Evolutionary conservation across 2,888 invertebrate genomes (phyloP).

Genomic region (Conomelus anceps): DNA sequence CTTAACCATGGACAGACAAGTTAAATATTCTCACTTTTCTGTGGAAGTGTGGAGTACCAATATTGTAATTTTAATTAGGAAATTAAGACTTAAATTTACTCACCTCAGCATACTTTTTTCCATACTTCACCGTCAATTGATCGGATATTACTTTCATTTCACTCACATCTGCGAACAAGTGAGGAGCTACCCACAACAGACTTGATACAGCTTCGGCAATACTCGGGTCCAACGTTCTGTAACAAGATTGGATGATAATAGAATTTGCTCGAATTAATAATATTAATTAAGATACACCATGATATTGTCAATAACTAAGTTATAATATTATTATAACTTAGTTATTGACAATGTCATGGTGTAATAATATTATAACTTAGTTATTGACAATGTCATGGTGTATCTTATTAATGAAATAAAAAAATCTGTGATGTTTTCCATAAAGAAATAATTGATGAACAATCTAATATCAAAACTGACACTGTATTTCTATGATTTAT

Average conservation of each 20-base stretch:
- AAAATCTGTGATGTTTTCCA: too few species aligned
- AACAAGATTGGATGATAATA: background rate
- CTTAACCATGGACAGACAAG: too few species aligned
- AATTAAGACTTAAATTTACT: constrained; percentile 21
- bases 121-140: constrained; percentile 84
- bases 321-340: too few species aligned
- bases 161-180: constrained; percentile 77
- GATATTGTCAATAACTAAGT: too few species aligned
- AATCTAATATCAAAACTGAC: background rate
- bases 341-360: too few species aligned
- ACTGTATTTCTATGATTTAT: too few species aligned
- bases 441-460: background rate
- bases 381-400: too few species aligned
- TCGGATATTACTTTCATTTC: constrained; percentile 76
- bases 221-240: constrained; percentile 77
- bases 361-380: too few species aligned
- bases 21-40: too few species aligned
- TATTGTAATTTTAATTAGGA: too few species aligned
- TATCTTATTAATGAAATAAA: too few species aligned
- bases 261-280: background rate
- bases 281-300: background rate
- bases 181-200: constrained; percentile 94
- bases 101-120: constrained; percentile 79
- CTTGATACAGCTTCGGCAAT: constrained; percentile 92
- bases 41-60: too few species aligned